Evolutionary conservation across 2,113 vertebrate genomes (phyloP).

Genomic region (Eublepharis macularius): DNA sequence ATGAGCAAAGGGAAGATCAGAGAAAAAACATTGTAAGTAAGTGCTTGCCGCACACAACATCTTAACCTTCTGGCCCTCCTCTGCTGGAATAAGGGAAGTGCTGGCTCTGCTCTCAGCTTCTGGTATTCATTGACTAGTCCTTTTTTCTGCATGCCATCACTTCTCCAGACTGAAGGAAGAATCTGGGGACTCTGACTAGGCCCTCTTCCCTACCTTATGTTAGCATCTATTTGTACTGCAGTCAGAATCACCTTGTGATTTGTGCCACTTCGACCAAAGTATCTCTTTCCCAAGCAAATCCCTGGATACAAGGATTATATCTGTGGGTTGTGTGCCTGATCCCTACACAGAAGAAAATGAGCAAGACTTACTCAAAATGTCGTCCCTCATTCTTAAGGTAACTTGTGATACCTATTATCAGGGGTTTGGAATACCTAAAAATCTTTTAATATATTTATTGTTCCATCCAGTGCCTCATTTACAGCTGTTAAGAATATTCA

Average conservation of each 20-base stretch:
- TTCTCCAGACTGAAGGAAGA: neutral
- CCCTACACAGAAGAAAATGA: neutral
- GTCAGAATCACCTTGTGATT: neutral
- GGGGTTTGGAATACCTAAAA: neutral
- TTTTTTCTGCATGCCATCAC: neutral
- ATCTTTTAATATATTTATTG: neutral
- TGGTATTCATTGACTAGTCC: neutral
- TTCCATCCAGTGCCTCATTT: neutral
- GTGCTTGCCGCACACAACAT: neutral
- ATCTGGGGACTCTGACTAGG: neutral
- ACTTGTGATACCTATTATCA: neutral
- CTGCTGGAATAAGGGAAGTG: neutral
- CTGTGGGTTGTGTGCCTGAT: neutral
- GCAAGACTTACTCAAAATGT: neutral
- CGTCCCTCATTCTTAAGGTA: neutral
- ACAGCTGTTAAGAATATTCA: neutral
- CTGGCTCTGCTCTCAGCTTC: neutral
- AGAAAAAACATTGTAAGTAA: too few relatives aligned
- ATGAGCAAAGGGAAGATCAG: neutral
- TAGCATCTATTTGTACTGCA: neutral
- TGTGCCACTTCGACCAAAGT: neutral
- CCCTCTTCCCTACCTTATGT: neutral
- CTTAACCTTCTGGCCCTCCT: neutral
- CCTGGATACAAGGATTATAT: too few relatives aligned
- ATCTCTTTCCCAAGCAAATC: neutral